Percentiles rank a stretch among this genome's conserved stretches.
These are phyloP conservation scores for Polydrusus cervinus DNA, from an alignment of 2,888 invertebrate genomes.

Conservation along the genomic window DNA sequence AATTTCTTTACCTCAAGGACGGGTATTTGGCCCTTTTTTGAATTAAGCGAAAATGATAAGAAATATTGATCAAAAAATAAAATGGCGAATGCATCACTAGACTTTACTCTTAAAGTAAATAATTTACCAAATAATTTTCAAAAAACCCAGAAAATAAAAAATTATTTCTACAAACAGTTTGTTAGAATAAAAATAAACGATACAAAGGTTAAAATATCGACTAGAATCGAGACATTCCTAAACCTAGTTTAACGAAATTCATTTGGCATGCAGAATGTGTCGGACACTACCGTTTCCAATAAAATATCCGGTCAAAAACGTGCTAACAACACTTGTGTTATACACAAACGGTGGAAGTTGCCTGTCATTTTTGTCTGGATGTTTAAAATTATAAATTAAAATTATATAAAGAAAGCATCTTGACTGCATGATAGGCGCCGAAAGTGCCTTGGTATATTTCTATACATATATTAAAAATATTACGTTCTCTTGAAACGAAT, in stretches of 20 bases:
- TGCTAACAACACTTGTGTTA: slow-evolving; percentile 40
- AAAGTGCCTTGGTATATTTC: no score
- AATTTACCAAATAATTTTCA: no score
- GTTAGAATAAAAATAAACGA: not conserved
- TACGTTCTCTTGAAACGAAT: no score
- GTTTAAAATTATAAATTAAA: slow-evolving; percentile 24
- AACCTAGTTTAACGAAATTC: slow-evolving; percentile 22
- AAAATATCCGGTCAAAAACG: slow-evolving; percentile 48
- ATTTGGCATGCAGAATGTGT: slow-evolving; percentile 45
- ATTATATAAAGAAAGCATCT: not conserved
- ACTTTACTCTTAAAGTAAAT: no score
- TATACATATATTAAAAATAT: no score
- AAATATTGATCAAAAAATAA: no score
- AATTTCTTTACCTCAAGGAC: no score
- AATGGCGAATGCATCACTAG: no score
- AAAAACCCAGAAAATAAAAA: no score
- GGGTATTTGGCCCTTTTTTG: no score
- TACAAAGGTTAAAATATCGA: not conserved
- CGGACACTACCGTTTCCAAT: slow-evolving; percentile 48
- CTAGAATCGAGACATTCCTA: slow-evolving; percentile 1
- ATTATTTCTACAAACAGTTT: no score
- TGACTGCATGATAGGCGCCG: not conserved
- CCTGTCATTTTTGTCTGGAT: slow-evolving; percentile 32
- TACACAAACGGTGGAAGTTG: slow-evolving; percentile 28
- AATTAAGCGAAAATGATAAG: no score